Evolutionary conservation across 2,888 invertebrate genomes (phyloP).

Genomic region (Formica aserva): DNA sequence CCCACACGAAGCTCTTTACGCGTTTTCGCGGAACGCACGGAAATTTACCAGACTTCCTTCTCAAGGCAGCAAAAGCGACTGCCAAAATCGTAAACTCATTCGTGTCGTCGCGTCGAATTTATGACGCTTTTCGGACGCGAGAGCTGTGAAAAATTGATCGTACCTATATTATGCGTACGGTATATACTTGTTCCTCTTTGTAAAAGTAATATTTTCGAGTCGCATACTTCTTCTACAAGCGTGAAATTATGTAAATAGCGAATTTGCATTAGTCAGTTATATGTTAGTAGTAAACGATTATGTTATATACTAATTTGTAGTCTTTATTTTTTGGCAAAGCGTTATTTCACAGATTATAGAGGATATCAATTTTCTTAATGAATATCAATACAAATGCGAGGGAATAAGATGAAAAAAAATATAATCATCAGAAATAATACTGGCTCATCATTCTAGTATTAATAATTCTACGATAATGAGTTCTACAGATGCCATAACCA

Average conservation of each 20-base stretch:
- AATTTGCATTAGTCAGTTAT: neutral
- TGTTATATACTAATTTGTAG: neutral
- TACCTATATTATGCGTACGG: neutral
- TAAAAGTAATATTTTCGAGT: slow-evolving; percentile 4
- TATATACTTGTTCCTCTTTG: neutral
- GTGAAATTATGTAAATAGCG: neutral
- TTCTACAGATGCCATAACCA: slow-evolving; percentile 34
- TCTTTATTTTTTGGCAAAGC: neutral
- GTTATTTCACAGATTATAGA: neutral
- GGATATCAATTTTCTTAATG: neutral
- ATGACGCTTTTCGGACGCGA: neutral
- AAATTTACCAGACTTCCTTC: slow-evolving; percentile 5
- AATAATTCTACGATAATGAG: slow-evolving; percentile 14
- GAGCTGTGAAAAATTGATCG: slow-evolving; percentile 3
- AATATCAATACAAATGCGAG: neutral
- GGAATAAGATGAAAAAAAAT: neutral
- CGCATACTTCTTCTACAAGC: neutral
- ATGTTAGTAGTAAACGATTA: neutral
- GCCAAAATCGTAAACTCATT: neutral
- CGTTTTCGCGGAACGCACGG: neutral
- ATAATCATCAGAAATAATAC: slow-evolving; percentile 7
- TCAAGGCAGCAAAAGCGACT: slow-evolving; percentile 1
- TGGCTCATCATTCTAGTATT: neutral
- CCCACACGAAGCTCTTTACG: neutral
- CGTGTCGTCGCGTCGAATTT: neutral